Evolutionary conservation across 2,888 invertebrate species (phyloP), one percentile per base, ranked within the genome.

Genomic region (Eremobia ochroleuca): DNA sequence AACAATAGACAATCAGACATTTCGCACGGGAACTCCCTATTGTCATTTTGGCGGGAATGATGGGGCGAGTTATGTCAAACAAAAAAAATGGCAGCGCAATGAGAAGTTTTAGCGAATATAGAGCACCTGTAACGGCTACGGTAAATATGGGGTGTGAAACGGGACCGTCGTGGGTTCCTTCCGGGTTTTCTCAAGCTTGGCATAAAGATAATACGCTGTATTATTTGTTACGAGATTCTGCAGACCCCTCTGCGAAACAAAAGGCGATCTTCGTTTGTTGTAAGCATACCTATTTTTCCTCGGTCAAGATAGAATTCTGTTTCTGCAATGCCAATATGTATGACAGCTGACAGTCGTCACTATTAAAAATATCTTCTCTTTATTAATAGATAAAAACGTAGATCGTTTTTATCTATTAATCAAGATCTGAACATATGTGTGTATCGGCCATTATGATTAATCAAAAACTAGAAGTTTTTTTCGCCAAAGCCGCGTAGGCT

Each of bases 1-100:
- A 82, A 87, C 87, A 87, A 87, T 84, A 87, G 86, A 87, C 76
- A 85, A 88, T 88, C 83, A 81, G 73, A 88, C 46, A 76, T 82
- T 87, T 87, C 87, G 87, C 87, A 87, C 78, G 87, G 88, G 79
- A 80, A 86, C 75, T 43, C 40, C 15, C 69, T 74, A 79, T 87
- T 87, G 83, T 87, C 81, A 75, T 55, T 52, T 82, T 81, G 49
- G 77, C 77, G 83, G 40, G 59, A 69, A 83, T 67, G 73, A 73
- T 69, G 49, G 85, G 73, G 83, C 68, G 59, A 69, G 34, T 0
- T 5, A 59, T 61, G 85, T 83, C 81, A 85, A 74, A 85, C 0
- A 65, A 81, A 85, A 87, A 86, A 87, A 76, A 80, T 73, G 75
- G 75, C 77, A 11, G 4, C 69, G 83, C 66, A 62, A 79, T 83